Evolutionary conservation across 2,113 vertebrate species (phyloP), one percentile per base, ranked within the genome.

Genomic region (Polypterus bichir): DNA sequence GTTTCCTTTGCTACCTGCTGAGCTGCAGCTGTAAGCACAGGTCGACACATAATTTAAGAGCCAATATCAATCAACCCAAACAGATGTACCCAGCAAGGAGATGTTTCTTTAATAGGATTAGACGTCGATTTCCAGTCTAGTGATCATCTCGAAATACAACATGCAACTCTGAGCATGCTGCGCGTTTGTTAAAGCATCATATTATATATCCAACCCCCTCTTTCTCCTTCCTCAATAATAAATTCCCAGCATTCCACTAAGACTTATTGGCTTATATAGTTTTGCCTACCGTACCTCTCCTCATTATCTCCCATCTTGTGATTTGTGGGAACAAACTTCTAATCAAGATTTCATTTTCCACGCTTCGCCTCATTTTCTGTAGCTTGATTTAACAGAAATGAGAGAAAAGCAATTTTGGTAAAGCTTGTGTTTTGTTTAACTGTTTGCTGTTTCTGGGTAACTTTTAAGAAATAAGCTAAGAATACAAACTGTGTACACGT

Each of bases 61-160:
- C 54, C 62, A 57, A 47, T 65, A 66, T 59, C 65, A 58, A 60
- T 66, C 61, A 49, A 57, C 47, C 6, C 7, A n/a, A 46, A 54
- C 58, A 48, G 64, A 69, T 66, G 68, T 62, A 69, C 68, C 64
- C 65, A 60, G 59, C 53, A 54, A 60, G 59, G 57, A 48, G 54
- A 61, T 53, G 60, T 63, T 57, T 47, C 64, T 68, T 67, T 68
- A 74, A 74, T 74, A 59, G 60, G 68, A 69, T 74, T 71, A 71
- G 69, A 71, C 69, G 66, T 60, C 69, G 66, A 66, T 69, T 71
- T 66, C 64, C 51, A 62, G 52, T 67, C 57, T 54, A 9, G 63
- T 53, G 57, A 64, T 64, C 57, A 59, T 44, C 48, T 45, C 59
- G 59, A 61, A 61, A 61, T 61, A 61, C 59, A 61, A 61, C 48